Evolutionary conservation across 2,797 vertebrate species (phyloP), one percentile per base, ranked within the genome.

Genomic region (Glossophaga mutica): DNA sequence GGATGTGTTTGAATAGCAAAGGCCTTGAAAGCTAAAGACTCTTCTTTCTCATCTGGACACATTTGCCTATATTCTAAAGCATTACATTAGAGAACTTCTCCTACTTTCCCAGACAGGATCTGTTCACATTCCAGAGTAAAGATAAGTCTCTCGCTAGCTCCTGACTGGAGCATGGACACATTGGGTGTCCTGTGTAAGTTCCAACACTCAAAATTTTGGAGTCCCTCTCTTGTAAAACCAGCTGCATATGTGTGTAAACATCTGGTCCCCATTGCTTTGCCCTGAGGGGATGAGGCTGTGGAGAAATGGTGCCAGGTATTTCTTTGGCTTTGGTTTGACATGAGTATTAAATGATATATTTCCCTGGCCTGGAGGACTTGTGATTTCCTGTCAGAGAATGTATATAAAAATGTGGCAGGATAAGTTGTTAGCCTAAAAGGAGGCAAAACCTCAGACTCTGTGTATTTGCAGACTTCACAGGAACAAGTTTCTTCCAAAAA

Each of bases 391-490:
- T 67, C 39, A 50, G 50, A 83, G 83, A 93, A 91, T 57, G 11
- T 12, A 34, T 1, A 57, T 44, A 55, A 83, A 90, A 85, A 85
- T 29, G 4, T 32, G 44, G 46, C 48, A 78, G 6, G 5, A n/a
- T 82, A 85, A 48, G 11, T 42, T 91, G 34, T 42, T 52, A 81
- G 34, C 57, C 79, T 88, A 34, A 70, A 94, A 79, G 15, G 37
- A 87, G 86, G 29, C 26, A 92, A 73, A 46, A 62, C 83, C 32
- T 32, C n/a, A 90, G 24, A 79, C 21, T 65, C 84, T 1, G 1
- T 3, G 1, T 32, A 46, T 14, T 70, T 95, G 79, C 15, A 46
- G 21, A 83, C 9, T 94, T 79, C 52, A 24, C 2, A 76, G 26
- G 14, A 84, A 0, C 0, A 14, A 62, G 19, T 48, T 76, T 55